These are phyloP conservation scores for Phanerotoma sp. DNA, from an alignment of 2,888 invertebrate genomes.

Conservation along the genomic window DNA sequence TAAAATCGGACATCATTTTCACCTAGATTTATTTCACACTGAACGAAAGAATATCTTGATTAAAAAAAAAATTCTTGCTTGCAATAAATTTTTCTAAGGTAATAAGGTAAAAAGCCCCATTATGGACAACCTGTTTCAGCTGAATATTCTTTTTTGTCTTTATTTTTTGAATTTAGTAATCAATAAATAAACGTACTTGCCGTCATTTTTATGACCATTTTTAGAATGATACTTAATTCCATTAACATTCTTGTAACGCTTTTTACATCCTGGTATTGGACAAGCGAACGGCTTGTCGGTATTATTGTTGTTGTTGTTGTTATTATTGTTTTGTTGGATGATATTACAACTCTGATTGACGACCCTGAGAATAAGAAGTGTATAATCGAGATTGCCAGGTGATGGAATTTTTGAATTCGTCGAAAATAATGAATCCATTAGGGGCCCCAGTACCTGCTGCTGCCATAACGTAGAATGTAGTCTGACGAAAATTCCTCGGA, in stretches of 20 bases:
- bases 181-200: conserved; percentile 66
- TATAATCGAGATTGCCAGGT: conserved; percentile 27
- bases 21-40: no score
- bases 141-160: no score
- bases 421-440: conserved; percentile 12
- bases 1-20: no score
- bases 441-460: conserved; percentile 60
- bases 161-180: no score
- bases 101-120: no score
- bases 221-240: conserved; percentile 88
- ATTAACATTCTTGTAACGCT: conserved; percentile 85
- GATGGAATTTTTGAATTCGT: conserved; percentile 23
- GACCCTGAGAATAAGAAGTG: conserved; percentile 35
- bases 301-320: conserved; percentile 31
- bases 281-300: conserved; percentile 80
- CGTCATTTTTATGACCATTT: conserved; percentile 83
- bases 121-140: no score
- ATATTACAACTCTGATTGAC: no score
- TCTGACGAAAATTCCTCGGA: conserved; percentile 79
- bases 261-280: conserved; percentile 83
- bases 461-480: conserved; percentile 74
- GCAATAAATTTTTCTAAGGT: no score
- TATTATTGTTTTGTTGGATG: conserved; percentile 23
- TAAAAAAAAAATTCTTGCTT: no score
- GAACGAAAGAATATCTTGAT: no score